Conservation (phyloP, 2,113 vertebrate species). For the Gnathochromis pfefferi region DNA sequence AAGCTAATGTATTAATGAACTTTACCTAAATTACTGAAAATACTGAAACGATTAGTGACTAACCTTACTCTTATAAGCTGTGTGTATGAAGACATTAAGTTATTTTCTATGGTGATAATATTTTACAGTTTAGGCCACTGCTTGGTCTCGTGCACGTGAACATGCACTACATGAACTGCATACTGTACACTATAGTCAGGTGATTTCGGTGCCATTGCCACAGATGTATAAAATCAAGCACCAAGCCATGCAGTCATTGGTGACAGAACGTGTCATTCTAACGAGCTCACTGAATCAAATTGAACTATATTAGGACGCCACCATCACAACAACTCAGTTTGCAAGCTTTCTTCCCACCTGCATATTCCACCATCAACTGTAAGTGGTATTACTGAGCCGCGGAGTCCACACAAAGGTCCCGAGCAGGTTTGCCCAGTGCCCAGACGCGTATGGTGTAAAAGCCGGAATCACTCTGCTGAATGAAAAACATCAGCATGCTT, state of each 20-base stretch:
- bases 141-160: not conserved
- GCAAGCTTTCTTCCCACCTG: not conserved
- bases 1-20: not conserved
- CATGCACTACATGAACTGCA: not conserved
- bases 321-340: not conserved
- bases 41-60: not conserved
- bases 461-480: not conserved
- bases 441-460: not conserved
- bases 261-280: not conserved
- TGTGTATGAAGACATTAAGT: not conserved
- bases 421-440: not conserved
- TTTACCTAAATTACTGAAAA: not conserved
- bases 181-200: not conserved
- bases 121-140: rapidly evolving
- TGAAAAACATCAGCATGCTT: not conserved
- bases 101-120: not conserved
- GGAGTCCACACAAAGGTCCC: rapidly evolving
- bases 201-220: not conserved
- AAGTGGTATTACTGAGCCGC: not conserved
- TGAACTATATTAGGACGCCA: not conserved
- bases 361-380: not conserved
- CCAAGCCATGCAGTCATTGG: not conserved
- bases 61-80: not conserved
- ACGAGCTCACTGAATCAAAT: not conserved
- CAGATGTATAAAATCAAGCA: not conserved